These are phyloP conservation scores for Varroa destructor DNA, from an alignment of 1,140 invertebrate genomes.

Conservation along the genomic window DNA sequence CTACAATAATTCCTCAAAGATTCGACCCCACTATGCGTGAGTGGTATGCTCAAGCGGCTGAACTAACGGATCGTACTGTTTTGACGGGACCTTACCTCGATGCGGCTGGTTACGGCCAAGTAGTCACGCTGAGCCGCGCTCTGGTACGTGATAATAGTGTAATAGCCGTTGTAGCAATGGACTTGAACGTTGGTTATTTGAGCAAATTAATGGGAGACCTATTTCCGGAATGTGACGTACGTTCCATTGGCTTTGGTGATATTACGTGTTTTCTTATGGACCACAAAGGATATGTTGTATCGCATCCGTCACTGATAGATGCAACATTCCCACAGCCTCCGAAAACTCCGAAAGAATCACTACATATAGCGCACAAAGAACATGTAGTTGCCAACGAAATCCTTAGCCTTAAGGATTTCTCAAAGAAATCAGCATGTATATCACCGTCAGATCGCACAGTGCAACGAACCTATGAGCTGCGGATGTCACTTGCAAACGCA, in stretches of 20 bases:
- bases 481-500: constrained; percentile 42
- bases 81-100: constrained; percentile 76
- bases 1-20: constrained; percentile 58
- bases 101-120: constrained; percentile 67
- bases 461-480: constrained; percentile 43
- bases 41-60: constrained; percentile 65
- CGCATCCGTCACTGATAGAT: constrained; percentile 65
- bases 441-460: constrained; percentile 43
- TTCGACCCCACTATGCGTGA: constrained; percentile 66
- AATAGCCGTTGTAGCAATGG: constrained; percentile 61
- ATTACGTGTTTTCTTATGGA: constrained; percentile 76
- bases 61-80: constrained; percentile 59
- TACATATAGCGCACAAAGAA: constrained; percentile 70
- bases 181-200: constrained; percentile 66
- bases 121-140: constrained; percentile 68
- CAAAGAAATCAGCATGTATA: constrained; percentile 66
- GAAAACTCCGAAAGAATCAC: constrained; percentile 52
- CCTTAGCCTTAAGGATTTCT: constrained; percentile 62
- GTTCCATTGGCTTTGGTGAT: constrained; percentile 49
- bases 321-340: constrained; percentile 40
- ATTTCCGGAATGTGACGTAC: constrained; percentile 40
- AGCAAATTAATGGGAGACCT: constrained; percentile 48
- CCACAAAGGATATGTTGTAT: constrained; percentile 71
- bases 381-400: constrained; percentile 73
- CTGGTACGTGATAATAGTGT: constrained; percentile 36